A percentile compares a stretch with the other conserved stretches of the same genome.
phyloP scores from a whole-genome alignment of 2,113 vertebrate species.

The Athene cunicularia region DNA sequence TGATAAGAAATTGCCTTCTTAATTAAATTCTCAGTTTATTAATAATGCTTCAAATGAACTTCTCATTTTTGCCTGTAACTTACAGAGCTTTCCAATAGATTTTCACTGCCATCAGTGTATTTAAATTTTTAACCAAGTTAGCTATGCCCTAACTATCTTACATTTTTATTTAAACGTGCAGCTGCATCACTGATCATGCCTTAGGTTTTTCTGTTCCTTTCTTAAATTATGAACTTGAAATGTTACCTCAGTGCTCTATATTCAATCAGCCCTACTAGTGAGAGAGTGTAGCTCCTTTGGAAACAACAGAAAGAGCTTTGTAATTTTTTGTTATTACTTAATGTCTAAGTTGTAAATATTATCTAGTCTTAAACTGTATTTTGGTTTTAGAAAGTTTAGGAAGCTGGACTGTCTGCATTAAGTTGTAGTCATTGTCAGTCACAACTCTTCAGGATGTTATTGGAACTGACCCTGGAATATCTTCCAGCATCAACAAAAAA shows the following conservation, averaged over 20 bases:
- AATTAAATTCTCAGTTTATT: background rate
- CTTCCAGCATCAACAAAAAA: slow-evolving; percentile 30
- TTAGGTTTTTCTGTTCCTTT: background rate
- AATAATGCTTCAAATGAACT: background rate
- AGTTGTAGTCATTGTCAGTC: background rate
- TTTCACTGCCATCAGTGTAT: background rate
- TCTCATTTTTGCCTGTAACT: background rate
- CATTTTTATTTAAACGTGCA: background rate
- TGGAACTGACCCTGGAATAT: background rate
- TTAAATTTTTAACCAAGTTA: background rate
- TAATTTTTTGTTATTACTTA: background rate
- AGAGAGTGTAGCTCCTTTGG: background rate
- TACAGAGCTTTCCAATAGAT: background rate
- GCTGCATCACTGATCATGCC: background rate
- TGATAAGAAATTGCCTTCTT: background rate
- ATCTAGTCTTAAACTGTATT: background rate
- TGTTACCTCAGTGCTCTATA: background rate
- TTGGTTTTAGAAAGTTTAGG: background rate
- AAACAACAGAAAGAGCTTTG: background rate
- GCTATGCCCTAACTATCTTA: background rate
- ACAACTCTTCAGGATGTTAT: background rate
- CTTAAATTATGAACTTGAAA: background rate
- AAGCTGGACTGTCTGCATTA: background rate
- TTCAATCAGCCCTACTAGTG: background rate
- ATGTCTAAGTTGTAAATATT: background rate